These are phyloP conservation scores for Meles meles DNA, from an alignment of 2,113 vertebrate genomes.

Conservation along the genomic window DNA sequence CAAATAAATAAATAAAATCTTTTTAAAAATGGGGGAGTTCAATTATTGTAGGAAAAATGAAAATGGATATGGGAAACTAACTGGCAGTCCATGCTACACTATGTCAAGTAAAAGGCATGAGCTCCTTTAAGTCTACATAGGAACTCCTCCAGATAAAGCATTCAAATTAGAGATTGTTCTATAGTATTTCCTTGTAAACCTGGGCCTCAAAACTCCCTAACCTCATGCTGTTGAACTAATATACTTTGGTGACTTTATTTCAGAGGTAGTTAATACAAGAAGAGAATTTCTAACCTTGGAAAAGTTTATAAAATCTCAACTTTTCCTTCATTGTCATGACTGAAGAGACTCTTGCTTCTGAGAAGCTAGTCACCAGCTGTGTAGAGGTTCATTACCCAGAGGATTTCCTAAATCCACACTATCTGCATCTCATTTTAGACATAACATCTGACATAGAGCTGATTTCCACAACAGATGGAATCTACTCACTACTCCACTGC, in stretches of 20 bases:
- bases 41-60: background rate
- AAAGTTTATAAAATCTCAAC: background rate
- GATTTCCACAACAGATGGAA: background rate
- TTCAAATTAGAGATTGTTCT: background rate
- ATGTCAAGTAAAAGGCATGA: background rate
- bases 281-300: background rate
- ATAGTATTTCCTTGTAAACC: background rate
- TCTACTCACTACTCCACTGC: background rate
- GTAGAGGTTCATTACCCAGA: background rate
- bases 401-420: background rate
- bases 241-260: background rate
- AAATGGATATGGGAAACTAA: background rate
- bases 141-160: background rate
- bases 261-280: background rate
- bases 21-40: background rate
- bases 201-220: background rate
- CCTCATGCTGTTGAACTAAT: background rate
- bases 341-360: background rate
- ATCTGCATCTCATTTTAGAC: background rate
- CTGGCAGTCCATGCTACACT: background rate
- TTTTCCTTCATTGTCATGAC: background rate
- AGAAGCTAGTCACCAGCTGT: background rate
- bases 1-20: background rate
- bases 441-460: background rate
- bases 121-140: background rate